phyloP scores from a whole-genome alignment of 2,113 vertebrate genomes.

The Hylia prasina region DNA sequence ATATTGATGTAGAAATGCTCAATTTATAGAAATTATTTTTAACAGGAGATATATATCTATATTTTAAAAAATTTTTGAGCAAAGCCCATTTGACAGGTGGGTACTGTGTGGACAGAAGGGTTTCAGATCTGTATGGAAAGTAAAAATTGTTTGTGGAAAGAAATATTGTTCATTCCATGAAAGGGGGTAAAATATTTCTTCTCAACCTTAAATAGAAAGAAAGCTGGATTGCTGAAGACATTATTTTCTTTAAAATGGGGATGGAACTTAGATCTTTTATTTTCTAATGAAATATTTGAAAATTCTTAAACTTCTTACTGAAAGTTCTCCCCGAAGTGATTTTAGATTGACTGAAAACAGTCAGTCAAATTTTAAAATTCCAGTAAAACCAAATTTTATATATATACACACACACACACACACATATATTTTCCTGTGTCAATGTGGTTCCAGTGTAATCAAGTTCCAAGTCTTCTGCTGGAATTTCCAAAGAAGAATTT shows the following conservation, averaged over 20 bases:
- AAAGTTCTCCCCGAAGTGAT: neutral
- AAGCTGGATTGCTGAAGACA: neutral
- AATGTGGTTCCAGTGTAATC: neutral
- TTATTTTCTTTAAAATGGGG: neutral
- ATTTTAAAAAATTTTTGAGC: neutral
- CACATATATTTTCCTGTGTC: no score
- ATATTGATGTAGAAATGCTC: neutral
- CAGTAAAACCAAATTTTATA: neutral
- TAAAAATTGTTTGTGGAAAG: neutral
- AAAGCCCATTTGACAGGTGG: neutral
- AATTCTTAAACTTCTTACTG: neutral
- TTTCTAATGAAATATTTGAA: neutral
- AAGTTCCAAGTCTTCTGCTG: neutral
- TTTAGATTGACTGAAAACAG: neutral
- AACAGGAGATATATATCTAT: neutral
- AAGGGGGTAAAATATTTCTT: neutral
- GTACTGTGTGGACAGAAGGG: neutral
- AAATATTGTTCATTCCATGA: neutral
- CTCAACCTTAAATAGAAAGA: neutral
- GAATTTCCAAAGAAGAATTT: neutral
- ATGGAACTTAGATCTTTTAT: neutral
- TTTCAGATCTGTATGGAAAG: neutral
- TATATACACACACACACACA: no score
- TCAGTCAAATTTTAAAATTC: neutral
- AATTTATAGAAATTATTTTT: neutral